phyloP scores from a whole-genome alignment of 1,140 invertebrate species.

The Lycorma delicatula region DNA sequence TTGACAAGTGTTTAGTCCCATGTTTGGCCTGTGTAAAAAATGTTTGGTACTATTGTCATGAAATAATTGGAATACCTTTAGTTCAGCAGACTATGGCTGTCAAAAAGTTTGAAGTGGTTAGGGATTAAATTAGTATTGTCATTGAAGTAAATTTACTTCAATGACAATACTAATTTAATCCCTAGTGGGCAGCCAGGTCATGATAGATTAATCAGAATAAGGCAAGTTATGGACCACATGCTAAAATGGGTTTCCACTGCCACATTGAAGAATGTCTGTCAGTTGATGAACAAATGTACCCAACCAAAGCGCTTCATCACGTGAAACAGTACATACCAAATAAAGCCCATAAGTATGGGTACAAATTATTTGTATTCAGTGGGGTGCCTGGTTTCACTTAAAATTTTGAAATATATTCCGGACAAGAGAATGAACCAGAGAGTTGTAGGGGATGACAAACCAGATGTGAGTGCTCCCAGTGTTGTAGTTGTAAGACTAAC shows the following conservation, averaged over 20 bases:
- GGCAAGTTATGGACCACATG: not conserved
- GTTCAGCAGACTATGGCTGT: not conserved
- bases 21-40: too few relatives aligned
- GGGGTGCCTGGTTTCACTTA: not conserved
- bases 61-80: not conserved
- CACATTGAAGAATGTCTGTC: not conserved
- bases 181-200: not conserved
- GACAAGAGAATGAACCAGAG: too few relatives aligned
- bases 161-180: not conserved
- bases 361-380: not conserved
- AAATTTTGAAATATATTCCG: too few relatives aligned
- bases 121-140: too few relatives aligned
- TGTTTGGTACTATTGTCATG: not conserved
- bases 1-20: too few relatives aligned
- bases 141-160: too few relatives aligned
- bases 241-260: not conserved
- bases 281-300: not conserved
- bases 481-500: slow-evolving; percentile 21
- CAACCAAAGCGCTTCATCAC: not conserved
- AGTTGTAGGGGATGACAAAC: too few relatives aligned
- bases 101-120: not conserved
- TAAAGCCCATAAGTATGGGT: not conserved
- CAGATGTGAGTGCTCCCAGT: slow-evolving; percentile 18
- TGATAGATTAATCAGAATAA: not conserved
- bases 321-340: not conserved